phyloP scores from a whole-genome alignment of 2,888 invertebrate genomes.

The Spisula solida region DNA sequence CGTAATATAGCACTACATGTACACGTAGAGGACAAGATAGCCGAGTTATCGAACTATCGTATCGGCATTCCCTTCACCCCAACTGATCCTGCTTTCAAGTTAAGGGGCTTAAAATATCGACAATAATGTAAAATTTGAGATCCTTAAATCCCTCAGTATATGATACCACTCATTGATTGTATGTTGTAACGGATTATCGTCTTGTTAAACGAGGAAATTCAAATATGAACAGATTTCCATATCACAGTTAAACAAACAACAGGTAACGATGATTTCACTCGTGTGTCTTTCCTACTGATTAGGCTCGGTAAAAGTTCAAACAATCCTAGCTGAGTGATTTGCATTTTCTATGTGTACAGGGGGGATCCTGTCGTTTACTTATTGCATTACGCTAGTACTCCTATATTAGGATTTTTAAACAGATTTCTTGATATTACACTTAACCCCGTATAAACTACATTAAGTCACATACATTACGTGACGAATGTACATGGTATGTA shows the following conservation, averaged over 20 bases:
- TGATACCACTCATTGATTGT: constrained; percentile 46
- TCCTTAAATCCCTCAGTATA: constrained; percentile 1
- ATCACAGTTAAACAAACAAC: constrained; percentile 29
- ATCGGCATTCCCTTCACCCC: neutral
- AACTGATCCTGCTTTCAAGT: neutral
- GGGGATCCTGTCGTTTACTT: constrained; percentile 31
- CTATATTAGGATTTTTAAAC: neutral
- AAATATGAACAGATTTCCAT: constrained; percentile 44
- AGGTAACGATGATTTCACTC: constrained; percentile 7
- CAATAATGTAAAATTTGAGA: neutral
- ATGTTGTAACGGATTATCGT: constrained; percentile 53
- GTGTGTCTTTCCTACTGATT: constrained; percentile 12
- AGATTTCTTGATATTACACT: neutral
- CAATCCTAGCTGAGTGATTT: constrained; percentile 23
- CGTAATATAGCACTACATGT: too few relatives aligned
- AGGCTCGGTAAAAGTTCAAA: constrained; percentile 35
- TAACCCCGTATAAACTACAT: neutral
- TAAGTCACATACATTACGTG: neutral
- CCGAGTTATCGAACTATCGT: neutral
- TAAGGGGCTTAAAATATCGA: neutral
- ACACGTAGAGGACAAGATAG: neutral
- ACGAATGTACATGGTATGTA: neutral
- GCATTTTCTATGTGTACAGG: constrained; percentile 15
- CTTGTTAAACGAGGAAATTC: constrained; percentile 37
- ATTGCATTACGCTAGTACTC: constrained; percentile 23